Percentiles rank a stretch among this genome's conserved stretches.
These are phyloP conservation scores for Synergus itoensis DNA, from an alignment of 2,888 invertebrate genomes.

Conservation along the genomic window DNA sequence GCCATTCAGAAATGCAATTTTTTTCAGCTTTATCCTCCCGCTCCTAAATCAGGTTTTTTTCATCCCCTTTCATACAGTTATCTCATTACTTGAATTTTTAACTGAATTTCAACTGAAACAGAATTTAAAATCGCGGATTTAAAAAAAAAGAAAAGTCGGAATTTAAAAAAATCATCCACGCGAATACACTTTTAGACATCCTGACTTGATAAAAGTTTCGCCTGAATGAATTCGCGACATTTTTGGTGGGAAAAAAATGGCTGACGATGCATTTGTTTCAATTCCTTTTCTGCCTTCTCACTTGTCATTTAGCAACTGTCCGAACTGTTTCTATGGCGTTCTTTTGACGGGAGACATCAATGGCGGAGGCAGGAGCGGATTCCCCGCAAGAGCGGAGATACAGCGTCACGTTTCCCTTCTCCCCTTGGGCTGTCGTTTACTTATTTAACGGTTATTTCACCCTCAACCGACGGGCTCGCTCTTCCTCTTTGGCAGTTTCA, in stretches of 20 bases:
- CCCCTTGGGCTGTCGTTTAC: constrained; percentile 39
- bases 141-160: not conserved
- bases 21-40: not conserved
- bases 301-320: constrained; percentile 42
- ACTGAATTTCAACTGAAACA: not conserved
- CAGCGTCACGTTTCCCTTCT: constrained; percentile 37
- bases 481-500: constrained; percentile 41
- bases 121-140: not conserved
- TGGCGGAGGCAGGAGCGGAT: constrained; percentile 27
- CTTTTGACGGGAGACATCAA: constrained; percentile 40
- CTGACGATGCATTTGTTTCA: constrained; percentile 20
- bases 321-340: constrained; percentile 36
- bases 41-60: constrained; percentile 11
- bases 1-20: not conserved
- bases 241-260: constrained; percentile 9
- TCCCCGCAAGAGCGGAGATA: constrained; percentile 38
- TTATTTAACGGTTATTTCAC: constrained; percentile 42
- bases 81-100: not conserved
- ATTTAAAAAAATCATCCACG: not conserved
- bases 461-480: constrained; percentile 35
- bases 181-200: not conserved
- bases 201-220: not conserved
- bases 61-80: not conserved
- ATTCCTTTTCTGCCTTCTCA: constrained; percentile 12
- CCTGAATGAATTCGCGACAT: not conserved